A percentile compares a stretch with the other conserved stretches of the same genome.
Conservation (phyloP, 2,797 vertebrate species). For the Rhinoraja longicauda region DNA sequence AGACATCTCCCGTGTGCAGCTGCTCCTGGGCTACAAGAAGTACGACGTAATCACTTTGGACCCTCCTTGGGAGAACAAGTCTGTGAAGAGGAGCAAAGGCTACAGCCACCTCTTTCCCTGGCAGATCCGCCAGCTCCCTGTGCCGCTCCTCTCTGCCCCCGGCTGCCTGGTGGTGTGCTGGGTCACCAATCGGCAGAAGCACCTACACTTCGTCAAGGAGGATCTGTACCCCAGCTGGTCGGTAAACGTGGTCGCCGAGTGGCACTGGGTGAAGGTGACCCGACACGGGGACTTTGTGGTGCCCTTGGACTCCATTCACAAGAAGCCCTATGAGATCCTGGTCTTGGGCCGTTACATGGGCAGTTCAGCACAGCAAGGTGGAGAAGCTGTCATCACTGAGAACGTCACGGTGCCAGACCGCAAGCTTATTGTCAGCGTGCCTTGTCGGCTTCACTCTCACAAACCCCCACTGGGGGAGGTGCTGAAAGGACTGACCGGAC, state of each 20-base stretch:
- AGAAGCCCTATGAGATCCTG: constrained; percentile 89
- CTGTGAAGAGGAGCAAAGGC: constrained; percentile 86
- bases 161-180: constrained; percentile 79
- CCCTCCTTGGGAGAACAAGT: constrained; percentile 96
- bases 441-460: constrained; percentile 86
- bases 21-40: constrained; percentile 65
- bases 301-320: constrained; percentile 86
- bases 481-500: constrained; percentile 69
- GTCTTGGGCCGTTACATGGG: constrained; percentile 68
- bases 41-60: constrained; percentile 84
- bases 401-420: constrained; percentile 62
- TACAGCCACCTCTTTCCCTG: constrained; percentile 72
- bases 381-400: constrained; percentile 44
- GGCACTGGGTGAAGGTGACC: constrained; percentile 96
- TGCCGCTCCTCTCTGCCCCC: constrained; percentile 66
- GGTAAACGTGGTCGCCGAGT: constrained; percentile 71
- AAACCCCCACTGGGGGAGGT: constrained; percentile 84
- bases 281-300: constrained; percentile 80
- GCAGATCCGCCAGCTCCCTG: constrained; percentile 77
- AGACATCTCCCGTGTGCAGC: constrained; percentile 75
- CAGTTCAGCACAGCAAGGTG: constrained; percentile 37
- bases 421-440: constrained; percentile 79
- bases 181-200: constrained; percentile 89
- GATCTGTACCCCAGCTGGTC: constrained; percentile 89
- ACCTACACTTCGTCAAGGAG: constrained; percentile 73